A percentile compares a stretch with the other conserved stretches of the same genome.
Conservation (phyloP, 2,113 vertebrate genomes). For the Aramus guarauna region DNA sequence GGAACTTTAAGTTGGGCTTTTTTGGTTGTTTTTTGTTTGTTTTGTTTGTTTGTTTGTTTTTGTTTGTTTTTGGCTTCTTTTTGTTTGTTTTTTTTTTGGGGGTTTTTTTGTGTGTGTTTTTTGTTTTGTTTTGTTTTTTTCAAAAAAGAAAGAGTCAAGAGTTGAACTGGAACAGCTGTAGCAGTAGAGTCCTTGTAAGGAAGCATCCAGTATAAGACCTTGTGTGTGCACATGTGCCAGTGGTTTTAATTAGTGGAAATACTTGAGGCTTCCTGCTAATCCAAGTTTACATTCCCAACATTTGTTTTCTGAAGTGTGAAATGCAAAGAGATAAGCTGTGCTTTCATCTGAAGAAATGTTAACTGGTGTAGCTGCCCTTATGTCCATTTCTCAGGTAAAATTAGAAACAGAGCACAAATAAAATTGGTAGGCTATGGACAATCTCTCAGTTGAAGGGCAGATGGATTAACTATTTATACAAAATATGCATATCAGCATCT, state of each 20-base stretch:
- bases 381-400: conserved; percentile 73
- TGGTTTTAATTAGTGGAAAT: conserved; percentile 39
- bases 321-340: neutral
- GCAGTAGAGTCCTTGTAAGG: neutral
- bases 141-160: no score
- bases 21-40: neutral
- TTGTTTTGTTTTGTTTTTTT: no score
- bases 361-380: conserved; percentile 47
- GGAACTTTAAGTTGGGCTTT: neutral
- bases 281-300: conserved; percentile 49
- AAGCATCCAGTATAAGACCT: neutral
- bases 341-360: neutral
- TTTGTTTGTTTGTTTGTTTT: neutral
- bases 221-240: neutral
- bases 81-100: no score
- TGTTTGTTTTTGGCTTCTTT: no score
- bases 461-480: conserved; percentile 15
- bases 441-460: conserved; percentile 54
- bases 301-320: conserved; percentile 48
- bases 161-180: neutral
- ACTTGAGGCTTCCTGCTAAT: conserved; percentile 23
- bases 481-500: conserved; percentile 38
- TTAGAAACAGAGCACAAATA: conserved; percentile 69
- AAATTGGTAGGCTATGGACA: conserved; percentile 47
- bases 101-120: no score